Evolutionary conservation across 2,888 invertebrate species (phyloP).

Genomic region (Cheilosia grossa): DNA sequence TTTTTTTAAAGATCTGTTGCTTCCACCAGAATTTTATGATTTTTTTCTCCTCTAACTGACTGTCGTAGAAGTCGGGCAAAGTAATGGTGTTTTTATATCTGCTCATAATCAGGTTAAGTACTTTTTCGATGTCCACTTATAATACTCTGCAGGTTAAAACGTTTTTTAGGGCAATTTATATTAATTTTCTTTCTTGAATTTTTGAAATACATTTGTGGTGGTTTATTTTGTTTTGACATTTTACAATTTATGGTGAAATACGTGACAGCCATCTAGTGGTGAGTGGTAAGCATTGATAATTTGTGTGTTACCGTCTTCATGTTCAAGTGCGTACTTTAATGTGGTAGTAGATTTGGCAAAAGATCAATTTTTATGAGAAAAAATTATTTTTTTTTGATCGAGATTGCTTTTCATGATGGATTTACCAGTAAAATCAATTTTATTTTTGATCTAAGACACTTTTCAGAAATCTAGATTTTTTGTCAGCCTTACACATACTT

Average conservation of each 20-base stretch:
- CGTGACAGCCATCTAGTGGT: slow-evolving; percentile 5
- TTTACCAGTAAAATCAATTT: too few relatives aligned
- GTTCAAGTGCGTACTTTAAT: too few relatives aligned
- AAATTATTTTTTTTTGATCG: too few relatives aligned
- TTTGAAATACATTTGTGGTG: neutral
- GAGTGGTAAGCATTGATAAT: neutral
- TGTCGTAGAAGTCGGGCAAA: slow-evolving; percentile 49
- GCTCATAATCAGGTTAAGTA: slow-evolving; percentile 6
- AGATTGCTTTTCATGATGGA: too few relatives aligned
- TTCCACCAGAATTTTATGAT: slow-evolving; percentile 92
- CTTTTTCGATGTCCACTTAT: too few relatives aligned
- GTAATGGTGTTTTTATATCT: slow-evolving; percentile 28
- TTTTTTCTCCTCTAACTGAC: slow-evolving; percentile 88
- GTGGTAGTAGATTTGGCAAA: too few relatives aligned
- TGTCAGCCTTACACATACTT: too few relatives aligned
- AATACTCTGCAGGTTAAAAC: neutral
- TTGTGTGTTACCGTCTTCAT: slow-evolving; percentile 1
- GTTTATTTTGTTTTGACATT: slow-evolving; percentile 12
- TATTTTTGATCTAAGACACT: too few relatives aligned
- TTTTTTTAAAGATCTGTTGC: slow-evolving; percentile 92
- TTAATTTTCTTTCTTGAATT: neutral
- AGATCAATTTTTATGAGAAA: too few relatives aligned
- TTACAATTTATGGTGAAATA: slow-evolving; percentile 37
- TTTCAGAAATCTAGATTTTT: too few relatives aligned
- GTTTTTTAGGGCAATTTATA: neutral